phyloP scores from a whole-genome alignment of 2,888 invertebrate species.

The Sympetrum striolatum region DNA sequence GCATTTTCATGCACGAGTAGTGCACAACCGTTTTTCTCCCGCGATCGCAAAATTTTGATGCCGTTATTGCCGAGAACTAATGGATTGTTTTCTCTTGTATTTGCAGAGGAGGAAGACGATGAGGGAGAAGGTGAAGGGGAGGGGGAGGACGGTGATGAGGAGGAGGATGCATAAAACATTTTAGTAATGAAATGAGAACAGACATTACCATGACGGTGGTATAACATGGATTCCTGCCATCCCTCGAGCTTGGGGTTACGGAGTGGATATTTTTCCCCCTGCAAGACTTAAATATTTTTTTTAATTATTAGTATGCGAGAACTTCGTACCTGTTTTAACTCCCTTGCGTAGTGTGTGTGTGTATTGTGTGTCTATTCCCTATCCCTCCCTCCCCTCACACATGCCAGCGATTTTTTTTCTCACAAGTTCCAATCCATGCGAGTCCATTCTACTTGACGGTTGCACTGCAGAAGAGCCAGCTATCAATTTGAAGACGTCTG shows the following conservation, averaged over 20 bases:
- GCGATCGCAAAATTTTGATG: too few species aligned
- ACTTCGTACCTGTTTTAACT: slow-evolving; percentile 44
- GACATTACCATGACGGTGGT: slow-evolving; percentile 45
- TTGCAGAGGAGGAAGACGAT: slow-evolving; percentile 62
- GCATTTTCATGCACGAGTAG: background rate
- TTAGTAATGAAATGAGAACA: slow-evolving; percentile 40
- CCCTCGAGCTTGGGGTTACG: slow-evolving; percentile 45
- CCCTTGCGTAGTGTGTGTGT: slow-evolving; percentile 44
- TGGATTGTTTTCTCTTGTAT: background rate
- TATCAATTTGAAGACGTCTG: slow-evolving; percentile 1
- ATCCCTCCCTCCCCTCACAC: slow-evolving; percentile 35
- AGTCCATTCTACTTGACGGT: slow-evolving; percentile 12
- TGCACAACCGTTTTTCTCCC: too few species aligned
- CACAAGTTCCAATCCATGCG: slow-evolving; percentile 20
- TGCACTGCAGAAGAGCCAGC: background rate
- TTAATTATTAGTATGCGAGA: slow-evolving; percentile 40
- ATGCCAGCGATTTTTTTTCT: slow-evolving; percentile 22
- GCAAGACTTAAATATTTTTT: slow-evolving; percentile 42
- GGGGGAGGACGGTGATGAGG: slow-evolving; percentile 69
- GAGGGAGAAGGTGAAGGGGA: slow-evolving; percentile 71
- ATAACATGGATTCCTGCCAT: slow-evolving; percentile 46
- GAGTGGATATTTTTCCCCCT: slow-evolving; percentile 45
- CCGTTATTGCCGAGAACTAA: too few species aligned
- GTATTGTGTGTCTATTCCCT: slow-evolving; percentile 44
- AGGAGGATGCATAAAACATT: slow-evolving; percentile 61